Evolutionary conservation across 2,797 vertebrate species (phyloP), one percentile per base, ranked within the genome.

Genomic region (Podarcis lilfordi): DNA sequence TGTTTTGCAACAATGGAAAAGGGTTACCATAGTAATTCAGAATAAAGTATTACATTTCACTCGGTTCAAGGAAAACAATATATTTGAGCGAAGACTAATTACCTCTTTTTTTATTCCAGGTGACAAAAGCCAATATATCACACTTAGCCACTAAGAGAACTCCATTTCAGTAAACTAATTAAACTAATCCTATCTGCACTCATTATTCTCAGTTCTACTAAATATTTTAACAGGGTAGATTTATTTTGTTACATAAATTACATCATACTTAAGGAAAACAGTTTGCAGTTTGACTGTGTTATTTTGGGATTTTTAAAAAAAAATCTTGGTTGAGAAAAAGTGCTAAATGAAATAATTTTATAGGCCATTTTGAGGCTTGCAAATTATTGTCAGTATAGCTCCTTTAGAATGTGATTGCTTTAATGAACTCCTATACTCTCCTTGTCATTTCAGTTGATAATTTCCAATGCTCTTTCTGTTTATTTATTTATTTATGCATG

Each of bases 61-160:
- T 90, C 86, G 94, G 95, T 96, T 96, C 95, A 96, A 95, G 94
- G 96, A 94, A 95, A 97, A 96, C 95, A 96, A 93, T 96, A 88
- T 95, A 96, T 96, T 95, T 96, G 95, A 96, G 92, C 92, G 92
- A 93, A 93, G 94, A 94, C 96, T 97, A 97, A 97, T 97, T 97
- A 94, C 94, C 95, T 96, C 96, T 96, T 97, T 96, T 96, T 97
- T 96, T 96, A 97, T 96, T 97, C 95, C 91, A 94, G 96, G 93
- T 97, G 97, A 97, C 97, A 97, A 97, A 97, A 97, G 90, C 96
- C 95, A 96, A 97, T 97, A 96, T 94, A 97, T 97, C 97, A 97
- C 96, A 97, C 95, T 97, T 97, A 97, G 93, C 93, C 92, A 94
- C 94, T 92, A 83, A 90, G 95, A 97, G 96, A 96, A 96, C 96